These are phyloP conservation scores for Corythaixoides concolor DNA, from an alignment of 2,113 vertebrate genomes.

Conservation along the genomic window DNA sequence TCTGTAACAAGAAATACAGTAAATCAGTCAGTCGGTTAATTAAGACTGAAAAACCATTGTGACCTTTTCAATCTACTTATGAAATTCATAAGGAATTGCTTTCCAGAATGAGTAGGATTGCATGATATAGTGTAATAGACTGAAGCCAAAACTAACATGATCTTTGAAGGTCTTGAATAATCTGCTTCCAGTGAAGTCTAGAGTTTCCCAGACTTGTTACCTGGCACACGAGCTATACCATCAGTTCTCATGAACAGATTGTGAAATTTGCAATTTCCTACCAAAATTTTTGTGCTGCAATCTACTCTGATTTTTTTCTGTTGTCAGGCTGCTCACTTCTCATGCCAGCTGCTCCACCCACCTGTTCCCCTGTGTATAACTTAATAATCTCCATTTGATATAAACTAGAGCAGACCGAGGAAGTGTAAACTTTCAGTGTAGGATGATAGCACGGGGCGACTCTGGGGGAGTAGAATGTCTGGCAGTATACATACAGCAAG, in stretches of 20 bases:
- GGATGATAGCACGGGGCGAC: conserved; percentile 40
- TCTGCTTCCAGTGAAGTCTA: conserved; percentile 46
- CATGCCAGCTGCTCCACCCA: conserved; percentile 76
- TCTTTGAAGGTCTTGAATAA: conserved; percentile 61
- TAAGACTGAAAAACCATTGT: conserved; percentile 48
- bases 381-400: conserved; percentile 71
- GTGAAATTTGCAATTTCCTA: conserved; percentile 69
- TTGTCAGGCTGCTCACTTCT: conserved; percentile 78
- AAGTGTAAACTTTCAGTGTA: conserved; percentile 58
- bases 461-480: conserved; percentile 56
- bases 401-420: conserved; percentile 66
- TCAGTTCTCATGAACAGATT: conserved; percentile 65
- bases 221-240: conserved; percentile 34
- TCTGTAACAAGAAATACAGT: neutral
- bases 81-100: conserved; percentile 43
- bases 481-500: conserved; percentile 43
- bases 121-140: conserved; percentile 12
- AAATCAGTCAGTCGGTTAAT: conserved; percentile 29
- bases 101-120: conserved; percentile 51
- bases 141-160: conserved; percentile 61
- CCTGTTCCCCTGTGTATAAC: conserved; percentile 70
- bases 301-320: conserved; percentile 56
- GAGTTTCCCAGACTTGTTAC: conserved; percentile 63
- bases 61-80: conserved; percentile 59
- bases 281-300: conserved; percentile 63